Percentiles rank a stretch among this genome's conserved stretches.
Conservation (phyloP, 1,140 invertebrate genomes). For the Venustaconcha ellipsiformis region DNA sequence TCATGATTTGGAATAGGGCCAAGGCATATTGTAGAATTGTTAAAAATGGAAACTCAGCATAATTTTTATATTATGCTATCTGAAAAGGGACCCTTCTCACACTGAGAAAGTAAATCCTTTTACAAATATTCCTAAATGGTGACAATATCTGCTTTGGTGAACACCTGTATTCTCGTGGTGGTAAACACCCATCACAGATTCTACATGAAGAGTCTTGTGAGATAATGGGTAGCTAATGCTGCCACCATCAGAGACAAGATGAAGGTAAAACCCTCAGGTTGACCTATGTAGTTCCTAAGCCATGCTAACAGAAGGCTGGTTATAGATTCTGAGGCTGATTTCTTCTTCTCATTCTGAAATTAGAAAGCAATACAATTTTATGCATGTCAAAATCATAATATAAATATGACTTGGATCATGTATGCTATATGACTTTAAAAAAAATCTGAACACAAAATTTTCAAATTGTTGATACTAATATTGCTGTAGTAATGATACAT, state of each 20-base stretch:
- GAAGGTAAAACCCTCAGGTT: conserved; percentile 59
- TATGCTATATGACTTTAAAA: background rate
- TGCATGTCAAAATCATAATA: background rate
- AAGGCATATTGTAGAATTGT: too few relatives aligned
- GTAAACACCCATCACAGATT: too few relatives aligned
- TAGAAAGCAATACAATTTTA: background rate
- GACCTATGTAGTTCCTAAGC: conserved; percentile 48
- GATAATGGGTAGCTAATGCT: conserved; percentile 11
- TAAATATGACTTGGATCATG: too few relatives aligned
- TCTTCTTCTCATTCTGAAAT: conserved; percentile 22
- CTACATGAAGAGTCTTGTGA: too few relatives aligned
- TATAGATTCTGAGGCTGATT: background rate
- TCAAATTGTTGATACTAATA: background rate
- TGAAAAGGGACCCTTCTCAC: too few relatives aligned
- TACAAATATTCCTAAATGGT: too few relatives aligned
- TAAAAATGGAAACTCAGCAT: too few relatives aligned
- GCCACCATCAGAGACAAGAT: conserved; percentile 47
- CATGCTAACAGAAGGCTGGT: conserved; percentile 32
- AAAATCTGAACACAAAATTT: background rate
- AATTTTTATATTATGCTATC: too few relatives aligned
- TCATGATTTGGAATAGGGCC: too few relatives aligned
- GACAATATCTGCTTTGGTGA: too few relatives aligned
- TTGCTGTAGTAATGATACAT: background rate
- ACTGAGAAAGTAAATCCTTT: too few relatives aligned
- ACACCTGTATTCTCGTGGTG: too few relatives aligned